These are phyloP conservation scores for Heterodera carotae DNA, from an alignment of 1,140 invertebrate genomes.

Conservation along the genomic window DNA sequence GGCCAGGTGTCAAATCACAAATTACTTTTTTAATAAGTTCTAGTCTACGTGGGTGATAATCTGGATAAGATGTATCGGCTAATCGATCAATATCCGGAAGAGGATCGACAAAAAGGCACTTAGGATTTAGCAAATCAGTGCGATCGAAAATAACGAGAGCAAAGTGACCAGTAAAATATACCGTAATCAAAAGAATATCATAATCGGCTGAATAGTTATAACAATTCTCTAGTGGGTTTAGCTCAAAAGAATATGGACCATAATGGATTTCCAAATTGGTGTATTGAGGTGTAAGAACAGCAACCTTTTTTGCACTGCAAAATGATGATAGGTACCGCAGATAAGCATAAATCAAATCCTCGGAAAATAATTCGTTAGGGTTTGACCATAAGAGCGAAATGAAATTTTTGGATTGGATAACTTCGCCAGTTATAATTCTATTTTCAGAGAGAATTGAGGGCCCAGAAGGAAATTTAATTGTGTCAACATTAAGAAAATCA, in stretches of 20 bases:
- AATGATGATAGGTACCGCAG: neutral
- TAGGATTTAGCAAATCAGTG: neutral
- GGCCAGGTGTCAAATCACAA: neutral
- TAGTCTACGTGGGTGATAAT: neutral
- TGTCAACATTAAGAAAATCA: no score
- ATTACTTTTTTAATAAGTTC: slow-evolving; percentile 2
- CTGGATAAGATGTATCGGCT: neutral
- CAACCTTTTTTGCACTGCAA: neutral
- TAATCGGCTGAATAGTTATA: slow-evolving; percentile 9
- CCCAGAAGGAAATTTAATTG: neutral
- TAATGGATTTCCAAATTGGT: neutral
- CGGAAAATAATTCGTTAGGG: neutral
- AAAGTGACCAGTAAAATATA: slow-evolving; percentile 4
- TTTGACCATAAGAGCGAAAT: neutral
- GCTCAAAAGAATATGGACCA: neutral
- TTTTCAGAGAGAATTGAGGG: neutral
- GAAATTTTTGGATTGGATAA: no score
- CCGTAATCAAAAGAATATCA: neutral
- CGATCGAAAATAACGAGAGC: neutral
- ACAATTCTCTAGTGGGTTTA: neutral
- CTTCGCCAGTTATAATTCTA: neutral
- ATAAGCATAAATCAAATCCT: neutral
- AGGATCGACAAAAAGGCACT: slow-evolving; percentile 1
- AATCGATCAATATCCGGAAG: neutral
- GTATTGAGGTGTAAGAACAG: neutral